Percentiles rank a stretch among this genome's conserved stretches.
Evolutionary conservation across 2,797 vertebrate genomes (phyloP).

Genomic region (Sarcoramphus papa): DNA sequence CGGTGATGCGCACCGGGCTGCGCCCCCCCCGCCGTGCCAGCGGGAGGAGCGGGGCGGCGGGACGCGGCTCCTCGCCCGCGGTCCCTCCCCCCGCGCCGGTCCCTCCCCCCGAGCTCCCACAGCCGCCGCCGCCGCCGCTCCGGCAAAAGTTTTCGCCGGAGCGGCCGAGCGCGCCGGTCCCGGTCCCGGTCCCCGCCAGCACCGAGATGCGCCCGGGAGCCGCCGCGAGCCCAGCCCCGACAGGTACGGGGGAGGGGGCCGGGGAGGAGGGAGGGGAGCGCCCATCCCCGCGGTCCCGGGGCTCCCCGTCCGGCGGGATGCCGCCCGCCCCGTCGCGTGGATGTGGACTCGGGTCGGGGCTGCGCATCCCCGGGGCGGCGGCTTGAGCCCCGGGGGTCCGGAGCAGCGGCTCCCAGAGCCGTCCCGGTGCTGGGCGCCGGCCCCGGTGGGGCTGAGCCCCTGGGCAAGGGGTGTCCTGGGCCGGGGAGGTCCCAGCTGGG

Average conservation of each 20-base stretch:
- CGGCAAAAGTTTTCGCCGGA: conserved; percentile 37
- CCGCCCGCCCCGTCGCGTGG: not conserved
- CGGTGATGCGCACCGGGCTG: not conserved
- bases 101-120: not conserved
- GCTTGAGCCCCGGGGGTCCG: not conserved
- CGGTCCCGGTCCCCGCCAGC: not conserved
- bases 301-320: not conserved
- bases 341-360: not conserved
- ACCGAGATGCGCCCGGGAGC: conserved; percentile 26
- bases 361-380: not conserved
- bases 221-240: not conserved
- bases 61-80: not conserved
- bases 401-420: not conserved
- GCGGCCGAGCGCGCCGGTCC: not conserved
- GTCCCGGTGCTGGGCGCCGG: not conserved
- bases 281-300: not conserved
- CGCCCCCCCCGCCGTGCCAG: not conserved
- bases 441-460: not conserved
- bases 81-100: not conserved
- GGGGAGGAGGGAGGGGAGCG: not conserved
- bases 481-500: not conserved
- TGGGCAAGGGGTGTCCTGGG: not conserved
- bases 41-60: not conserved
- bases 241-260: not conserved
- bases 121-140: conserved; percentile 4